Conservation (phyloP, 2,113 vertebrate species). For the Marmota monax region DNA sequence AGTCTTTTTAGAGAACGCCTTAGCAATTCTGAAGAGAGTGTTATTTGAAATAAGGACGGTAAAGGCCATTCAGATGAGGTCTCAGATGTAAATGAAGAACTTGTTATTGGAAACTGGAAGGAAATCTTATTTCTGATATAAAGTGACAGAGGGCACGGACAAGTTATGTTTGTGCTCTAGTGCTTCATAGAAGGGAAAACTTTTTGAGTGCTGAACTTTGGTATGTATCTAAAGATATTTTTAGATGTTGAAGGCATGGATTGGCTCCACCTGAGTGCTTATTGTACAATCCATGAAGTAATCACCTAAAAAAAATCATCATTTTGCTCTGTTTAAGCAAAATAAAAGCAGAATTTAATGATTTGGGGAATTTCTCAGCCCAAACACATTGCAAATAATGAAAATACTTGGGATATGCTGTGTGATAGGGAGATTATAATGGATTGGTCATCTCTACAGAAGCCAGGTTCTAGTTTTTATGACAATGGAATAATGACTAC, state of each 20-base stretch:
- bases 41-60: too few relatives aligned
- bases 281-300: neutral
- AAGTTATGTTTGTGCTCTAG: neutral
- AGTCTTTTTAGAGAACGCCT: neutral
- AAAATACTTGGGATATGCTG: too few relatives aligned
- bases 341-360: neutral
- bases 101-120: neutral
- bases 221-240: too few relatives aligned
- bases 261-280: neutral
- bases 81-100: neutral
- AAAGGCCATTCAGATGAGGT: neutral
- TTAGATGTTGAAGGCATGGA: neutral
- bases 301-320: neutral
- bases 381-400: too few relatives aligned
- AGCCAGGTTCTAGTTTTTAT: neutral
- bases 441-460: neutral
- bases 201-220: neutral
- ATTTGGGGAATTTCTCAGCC: neutral
- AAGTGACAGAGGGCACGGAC: neutral
- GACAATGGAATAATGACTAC: neutral
- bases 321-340: too few relatives aligned
- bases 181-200: neutral
- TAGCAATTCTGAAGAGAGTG: neutral
- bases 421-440: neutral
- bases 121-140: neutral